Conservation (phyloP, 2,888 invertebrate genomes). For the Sthenelais limicola region DNA sequence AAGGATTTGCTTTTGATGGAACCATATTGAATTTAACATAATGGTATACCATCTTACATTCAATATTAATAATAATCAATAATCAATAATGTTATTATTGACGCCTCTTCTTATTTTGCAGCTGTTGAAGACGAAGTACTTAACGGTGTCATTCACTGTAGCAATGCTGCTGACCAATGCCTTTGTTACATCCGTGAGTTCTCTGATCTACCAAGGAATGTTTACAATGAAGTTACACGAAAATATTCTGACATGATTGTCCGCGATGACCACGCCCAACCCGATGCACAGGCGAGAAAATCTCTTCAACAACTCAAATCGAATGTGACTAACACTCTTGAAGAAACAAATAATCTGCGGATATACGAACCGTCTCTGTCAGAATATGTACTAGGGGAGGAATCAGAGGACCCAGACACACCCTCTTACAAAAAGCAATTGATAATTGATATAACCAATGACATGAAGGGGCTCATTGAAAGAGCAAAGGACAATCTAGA, state of each 20-base stretch:
- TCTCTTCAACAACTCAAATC: slow-evolving; percentile 23
- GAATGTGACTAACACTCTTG: slow-evolving; percentile 18
- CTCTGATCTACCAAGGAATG: slow-evolving; percentile 21
- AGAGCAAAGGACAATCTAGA: slow-evolving; percentile 12
- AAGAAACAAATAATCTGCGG: slow-evolving; percentile 26
- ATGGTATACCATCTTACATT: too few relatives aligned
- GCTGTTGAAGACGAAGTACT: slow-evolving; percentile 29
- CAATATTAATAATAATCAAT: too few relatives aligned
- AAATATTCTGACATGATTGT: slow-evolving; percentile 33
- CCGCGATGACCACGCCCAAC: slow-evolving; percentile 17
- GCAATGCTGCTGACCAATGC: slow-evolving; percentile 5
- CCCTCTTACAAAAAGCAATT: slow-evolving; percentile 15
- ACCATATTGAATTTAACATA: too few relatives aligned
- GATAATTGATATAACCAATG: background rate
- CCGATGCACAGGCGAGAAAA: slow-evolving; percentile 18
- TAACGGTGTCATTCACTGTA: slow-evolving; percentile 26
- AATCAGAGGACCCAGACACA: background rate
- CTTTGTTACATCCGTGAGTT: slow-evolving; percentile 40
- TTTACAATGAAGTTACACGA: slow-evolving; percentile 1
- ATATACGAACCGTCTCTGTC: slow-evolving; percentile 11
- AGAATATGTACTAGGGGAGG: slow-evolving; percentile 3
- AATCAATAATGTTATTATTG: too few relatives aligned
- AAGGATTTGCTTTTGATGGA: too few relatives aligned
- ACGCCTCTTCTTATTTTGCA: slow-evolving; percentile 5
- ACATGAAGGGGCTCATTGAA: slow-evolving; percentile 35